Percentiles rank a stretch among this genome's conserved stretches.
These are phyloP conservation scores for Poeciliopsis occidentalis DNA, from an alignment of 2,113 vertebrate genomes.

Conservation along the genomic window DNA sequence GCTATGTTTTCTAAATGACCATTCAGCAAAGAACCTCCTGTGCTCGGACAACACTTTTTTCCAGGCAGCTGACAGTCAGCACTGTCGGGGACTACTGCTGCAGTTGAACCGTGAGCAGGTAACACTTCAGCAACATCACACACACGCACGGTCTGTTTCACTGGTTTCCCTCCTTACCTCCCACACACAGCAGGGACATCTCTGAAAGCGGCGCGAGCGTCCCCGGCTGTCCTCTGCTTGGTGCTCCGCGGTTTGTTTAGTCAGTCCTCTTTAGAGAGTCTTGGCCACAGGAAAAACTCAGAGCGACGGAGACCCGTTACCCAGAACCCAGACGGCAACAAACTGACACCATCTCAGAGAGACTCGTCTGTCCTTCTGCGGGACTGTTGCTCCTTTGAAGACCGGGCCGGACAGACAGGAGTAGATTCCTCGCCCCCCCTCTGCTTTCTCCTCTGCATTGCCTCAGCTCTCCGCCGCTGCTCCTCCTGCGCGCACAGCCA, in stretches of 20 bases:
- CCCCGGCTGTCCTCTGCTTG: conserved; percentile 72
- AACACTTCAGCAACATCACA: conserved; percentile 11
- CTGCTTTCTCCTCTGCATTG: conserved; percentile 67
- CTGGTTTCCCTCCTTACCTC: conserved; percentile 79
- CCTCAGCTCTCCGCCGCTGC: conserved; percentile 65
- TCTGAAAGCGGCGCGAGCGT: conserved; percentile 67
- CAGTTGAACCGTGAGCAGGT: conserved; percentile 21
- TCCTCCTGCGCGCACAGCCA: conserved; percentile 83
- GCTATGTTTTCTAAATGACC: conserved; percentile 48
- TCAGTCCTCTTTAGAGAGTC: conserved; percentile 33
- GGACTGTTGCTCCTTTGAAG: conserved; percentile 40
- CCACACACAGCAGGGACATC: conserved; percentile 92
- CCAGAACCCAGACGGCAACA: conserved; percentile 25
- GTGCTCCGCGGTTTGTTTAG: conserved; percentile 66
- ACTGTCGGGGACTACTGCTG: conserved; percentile 25
- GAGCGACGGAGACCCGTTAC: conserved; percentile 16
- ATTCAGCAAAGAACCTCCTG: conserved; percentile 60
- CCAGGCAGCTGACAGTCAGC: conserved; percentile 34
- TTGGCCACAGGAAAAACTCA: conserved; percentile 13
- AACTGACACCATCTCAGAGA: conserved; percentile 19
- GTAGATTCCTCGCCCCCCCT: conserved; percentile 50
- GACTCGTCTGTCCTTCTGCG: conserved; percentile 25
- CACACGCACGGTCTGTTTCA: not conserved
- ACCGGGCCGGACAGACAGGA: conserved; percentile 51
- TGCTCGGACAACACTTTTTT: conserved; percentile 49